Percentiles rank a stretch among this genome's conserved stretches.
Evolutionary conservation across 2,113 vertebrate species (phyloP).

Genomic region (Bubo scandiacus): DNA sequence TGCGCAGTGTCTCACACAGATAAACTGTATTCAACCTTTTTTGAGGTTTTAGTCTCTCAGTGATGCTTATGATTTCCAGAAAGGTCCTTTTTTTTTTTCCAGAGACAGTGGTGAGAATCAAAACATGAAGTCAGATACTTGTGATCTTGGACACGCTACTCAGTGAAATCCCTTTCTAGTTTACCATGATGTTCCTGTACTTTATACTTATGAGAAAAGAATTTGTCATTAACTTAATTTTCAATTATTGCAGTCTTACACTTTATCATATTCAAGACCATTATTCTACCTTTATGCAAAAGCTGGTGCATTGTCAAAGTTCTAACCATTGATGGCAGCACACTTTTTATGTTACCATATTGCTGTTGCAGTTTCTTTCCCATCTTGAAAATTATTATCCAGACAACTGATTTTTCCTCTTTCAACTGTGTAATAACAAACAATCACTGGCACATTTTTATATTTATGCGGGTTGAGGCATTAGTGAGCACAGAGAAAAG

Average conservation of each 20-base stretch:
- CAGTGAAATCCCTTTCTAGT: background rate
- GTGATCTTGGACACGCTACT: background rate
- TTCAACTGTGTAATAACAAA: background rate
- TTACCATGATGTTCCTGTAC: background rate
- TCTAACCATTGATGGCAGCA: background rate
- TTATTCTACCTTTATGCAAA: background rate
- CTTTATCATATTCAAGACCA: background rate
- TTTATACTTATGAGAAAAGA: background rate
- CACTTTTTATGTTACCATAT: background rate
- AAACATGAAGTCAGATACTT: background rate
- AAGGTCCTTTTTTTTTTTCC: background rate
- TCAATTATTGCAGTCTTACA: background rate
- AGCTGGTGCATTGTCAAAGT: background rate
- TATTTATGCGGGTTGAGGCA: background rate
- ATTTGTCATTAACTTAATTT: background rate
- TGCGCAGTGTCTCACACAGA: background rate
- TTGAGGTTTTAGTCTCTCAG: background rate
- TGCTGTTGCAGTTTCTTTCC: background rate
- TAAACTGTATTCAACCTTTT: background rate
- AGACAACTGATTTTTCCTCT: background rate
- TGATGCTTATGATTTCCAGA: background rate
- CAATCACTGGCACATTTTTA: background rate
- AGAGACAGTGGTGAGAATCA: background rate
- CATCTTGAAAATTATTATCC: background rate
- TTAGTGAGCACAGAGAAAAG: background rate